These are phyloP conservation scores for Cerceris ruficornis DNA, from an alignment of 2,888 invertebrate genomes.

Conservation along the genomic window DNA sequence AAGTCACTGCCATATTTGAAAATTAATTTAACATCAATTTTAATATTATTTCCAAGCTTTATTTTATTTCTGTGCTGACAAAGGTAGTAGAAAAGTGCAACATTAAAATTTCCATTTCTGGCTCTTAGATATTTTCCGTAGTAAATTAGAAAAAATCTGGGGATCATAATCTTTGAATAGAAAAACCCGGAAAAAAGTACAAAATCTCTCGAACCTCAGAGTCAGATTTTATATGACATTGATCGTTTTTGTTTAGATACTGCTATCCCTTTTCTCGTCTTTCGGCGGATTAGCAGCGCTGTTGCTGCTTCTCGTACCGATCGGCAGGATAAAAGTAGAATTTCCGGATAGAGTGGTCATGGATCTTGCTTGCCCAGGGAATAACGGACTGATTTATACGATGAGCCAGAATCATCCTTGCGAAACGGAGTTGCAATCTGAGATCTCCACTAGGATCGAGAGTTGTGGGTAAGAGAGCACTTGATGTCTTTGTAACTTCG, in stretches of 20 bases:
- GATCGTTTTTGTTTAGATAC: constrained; percentile 82
- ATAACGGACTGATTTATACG: constrained; percentile 68
- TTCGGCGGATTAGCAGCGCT: constrained; percentile 87
- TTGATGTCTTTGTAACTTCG: not conserved
- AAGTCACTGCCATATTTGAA: too few relatives aligned
- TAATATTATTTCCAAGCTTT: too few relatives aligned
- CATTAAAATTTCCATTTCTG: too few relatives aligned
- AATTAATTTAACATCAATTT: too few relatives aligned
- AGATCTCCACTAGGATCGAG: constrained; percentile 70
- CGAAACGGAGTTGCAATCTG: constrained; percentile 67
- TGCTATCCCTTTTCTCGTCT: constrained; percentile 87
- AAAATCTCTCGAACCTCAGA: too few relatives aligned
- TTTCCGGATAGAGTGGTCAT: constrained; percentile 86
- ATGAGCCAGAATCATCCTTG: constrained; percentile 75
- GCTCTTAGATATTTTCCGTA: too few relatives aligned
- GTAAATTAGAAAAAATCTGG: too few relatives aligned
- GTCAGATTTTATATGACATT: not conserved
- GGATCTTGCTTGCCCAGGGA: constrained; percentile 83
- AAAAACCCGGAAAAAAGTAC: too few relatives aligned
- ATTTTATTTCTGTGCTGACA: too few relatives aligned
- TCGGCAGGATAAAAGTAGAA: constrained; percentile 86
- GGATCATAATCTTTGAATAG: too few relatives aligned
- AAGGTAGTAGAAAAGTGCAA: too few relatives aligned
- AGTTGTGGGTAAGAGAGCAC: constrained; percentile 76
- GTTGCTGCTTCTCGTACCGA: constrained; percentile 87